These are phyloP conservation scores for Aphaenogaster floridana DNA, from an alignment of 1,140 invertebrate genomes.

Conservation along the genomic window DNA sequence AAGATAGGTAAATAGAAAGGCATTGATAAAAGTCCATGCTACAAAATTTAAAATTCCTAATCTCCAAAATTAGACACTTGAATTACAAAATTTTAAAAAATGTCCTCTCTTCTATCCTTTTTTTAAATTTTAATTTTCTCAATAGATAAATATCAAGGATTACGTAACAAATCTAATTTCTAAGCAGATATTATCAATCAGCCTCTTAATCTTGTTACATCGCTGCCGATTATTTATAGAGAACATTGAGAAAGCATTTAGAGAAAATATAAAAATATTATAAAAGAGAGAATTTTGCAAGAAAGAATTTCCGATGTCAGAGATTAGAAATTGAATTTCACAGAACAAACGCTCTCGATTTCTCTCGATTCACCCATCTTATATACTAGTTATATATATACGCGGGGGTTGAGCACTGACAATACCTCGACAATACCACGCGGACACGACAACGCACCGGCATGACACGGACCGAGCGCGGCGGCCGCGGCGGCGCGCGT, in stretches of 20 bases:
- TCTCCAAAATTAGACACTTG: neutral
- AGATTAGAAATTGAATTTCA: conserved; percentile 23
- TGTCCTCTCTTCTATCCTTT: neutral
- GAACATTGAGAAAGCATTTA: neutral
- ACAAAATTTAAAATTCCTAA: neutral
- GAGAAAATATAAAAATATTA: neutral
- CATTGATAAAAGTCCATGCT: neutral
- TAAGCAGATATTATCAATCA: neutral
- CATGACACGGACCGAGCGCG: conserved; percentile 70
- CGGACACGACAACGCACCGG: conserved; percentile 57
- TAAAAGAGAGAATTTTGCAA: neutral
- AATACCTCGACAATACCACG: neutral
- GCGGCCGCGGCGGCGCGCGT: conserved; percentile 46
- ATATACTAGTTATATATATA: neutral
- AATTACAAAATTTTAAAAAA: neutral
- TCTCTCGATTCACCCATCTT: conserved; percentile 5
- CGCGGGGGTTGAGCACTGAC: conserved; percentile 15
- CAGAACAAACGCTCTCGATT: neutral
- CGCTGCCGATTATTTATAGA: neutral
- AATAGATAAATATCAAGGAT: neutral
- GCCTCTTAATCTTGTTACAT: neutral
- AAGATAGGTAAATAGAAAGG: neutral
- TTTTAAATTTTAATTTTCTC: neutral
- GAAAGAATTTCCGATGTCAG: neutral
- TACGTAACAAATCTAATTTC: neutral